Base-by-base conservation (phyloP, 1,140 invertebrate species). In the Solen grandis region DNA sequence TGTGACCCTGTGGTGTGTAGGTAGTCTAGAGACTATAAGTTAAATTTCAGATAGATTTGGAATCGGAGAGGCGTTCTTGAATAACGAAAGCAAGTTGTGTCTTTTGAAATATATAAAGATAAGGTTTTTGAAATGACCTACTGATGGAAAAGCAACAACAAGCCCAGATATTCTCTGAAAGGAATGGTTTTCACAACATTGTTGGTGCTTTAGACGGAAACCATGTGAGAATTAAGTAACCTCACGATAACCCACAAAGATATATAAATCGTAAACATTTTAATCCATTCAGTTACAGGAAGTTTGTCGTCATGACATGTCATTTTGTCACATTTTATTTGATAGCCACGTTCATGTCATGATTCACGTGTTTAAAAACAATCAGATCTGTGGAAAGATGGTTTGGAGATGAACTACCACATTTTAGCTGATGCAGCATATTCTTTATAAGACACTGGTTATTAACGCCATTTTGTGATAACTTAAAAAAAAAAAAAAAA, bases 191-290 rank as follows among this genome's bases (percentile, higher is more conserved):
- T 79, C 79, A 69, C 46, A 68, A 68, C n/a, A 69, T 77, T 13
- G 41, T 85, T 66, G 84, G 84, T 14, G 77, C 76, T n/a, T 62
- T 87, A 46, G 84, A 84, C 75, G 81, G 77, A 5, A 81, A 73
- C 25, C 78, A 84, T 38, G 84, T 84, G n/a, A 27, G 68, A 36
- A 85, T 84, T 38, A 69, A 72, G 68, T 55, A 74, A 27, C 85
- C 82, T 60, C 84, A 84, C 50, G 69, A 82, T 16, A 77, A 88
- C 59, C 86, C 86, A n/a, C 86, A 91, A 66, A 29, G 84, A 5
- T 91, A 88, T 79, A 35, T 82, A 10, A 91, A 90, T 60, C 76
- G 90, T 41, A 91, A 87, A 78, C 86, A 86, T 52, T 90, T 72
- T 86, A 86, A 60, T 87, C 83, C 55, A 78, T 90, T 31, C 86